Conservation (phyloP, 1,140 invertebrate genomes). For the Conus ventricosus region DNA sequence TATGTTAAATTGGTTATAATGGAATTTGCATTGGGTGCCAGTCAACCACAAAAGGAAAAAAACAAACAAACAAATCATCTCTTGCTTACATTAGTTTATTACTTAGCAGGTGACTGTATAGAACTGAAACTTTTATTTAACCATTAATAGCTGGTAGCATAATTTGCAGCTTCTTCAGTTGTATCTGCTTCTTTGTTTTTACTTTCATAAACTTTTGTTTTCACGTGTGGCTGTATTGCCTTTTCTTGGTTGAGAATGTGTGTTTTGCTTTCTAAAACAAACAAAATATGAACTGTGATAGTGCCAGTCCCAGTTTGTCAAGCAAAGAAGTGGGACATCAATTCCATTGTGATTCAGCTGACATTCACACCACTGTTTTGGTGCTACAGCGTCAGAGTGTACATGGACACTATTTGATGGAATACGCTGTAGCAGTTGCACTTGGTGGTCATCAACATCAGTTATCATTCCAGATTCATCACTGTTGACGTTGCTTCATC, state of each 20-base stretch:
- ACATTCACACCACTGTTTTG: not conserved
- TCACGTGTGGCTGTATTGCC: too few species aligned
- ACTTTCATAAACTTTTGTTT: not conserved
- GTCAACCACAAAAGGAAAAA: too few species aligned
- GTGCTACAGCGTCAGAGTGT: constrained; percentile 6
- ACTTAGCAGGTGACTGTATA: too few species aligned
- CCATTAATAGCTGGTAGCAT: too few species aligned
- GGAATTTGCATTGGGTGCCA: too few species aligned
- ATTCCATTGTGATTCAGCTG: not conserved
- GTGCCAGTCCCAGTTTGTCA: not conserved
- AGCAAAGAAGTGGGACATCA: not conserved
- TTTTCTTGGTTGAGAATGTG: not conserved
- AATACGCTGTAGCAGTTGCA: not conserved
- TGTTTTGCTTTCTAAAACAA: not conserved
- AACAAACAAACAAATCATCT: too few species aligned
- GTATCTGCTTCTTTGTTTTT: not conserved
- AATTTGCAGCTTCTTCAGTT: not conserved
- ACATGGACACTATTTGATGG: not conserved
- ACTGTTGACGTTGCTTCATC: not conserved
- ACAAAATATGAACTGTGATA: constrained; percentile 10
- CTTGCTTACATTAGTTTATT: too few species aligned
- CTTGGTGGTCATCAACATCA: not conserved
- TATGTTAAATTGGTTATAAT: too few species aligned
- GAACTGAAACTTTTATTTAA: too few species aligned
- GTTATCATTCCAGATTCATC: not conserved